These are phyloP conservation scores for Poecile montanus DNA, from an alignment of 2,797 vertebrate genomes.

Conservation along the genomic window DNA sequence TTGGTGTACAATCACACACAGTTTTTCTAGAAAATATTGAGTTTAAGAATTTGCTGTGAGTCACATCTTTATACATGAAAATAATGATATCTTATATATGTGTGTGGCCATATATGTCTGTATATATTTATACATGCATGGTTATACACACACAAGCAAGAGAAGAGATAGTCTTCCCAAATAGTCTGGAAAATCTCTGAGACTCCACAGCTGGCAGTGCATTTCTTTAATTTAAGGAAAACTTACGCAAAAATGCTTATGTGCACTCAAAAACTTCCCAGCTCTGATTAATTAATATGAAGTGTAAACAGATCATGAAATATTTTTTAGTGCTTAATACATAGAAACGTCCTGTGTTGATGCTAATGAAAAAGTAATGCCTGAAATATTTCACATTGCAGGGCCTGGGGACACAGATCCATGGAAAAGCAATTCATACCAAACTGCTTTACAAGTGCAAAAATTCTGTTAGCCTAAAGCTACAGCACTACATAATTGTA, in stretches of 20 bases:
- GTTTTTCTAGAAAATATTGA: neutral
- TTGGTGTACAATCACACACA: neutral
- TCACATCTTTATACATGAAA: constrained; percentile 26
- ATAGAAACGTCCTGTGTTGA: constrained; percentile 35
- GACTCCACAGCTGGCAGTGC: neutral
- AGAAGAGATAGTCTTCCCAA: constrained; percentile 19
- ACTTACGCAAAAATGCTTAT: neutral
- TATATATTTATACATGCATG: neutral
- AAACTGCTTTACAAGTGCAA: constrained; percentile 70
- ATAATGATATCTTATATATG: neutral
- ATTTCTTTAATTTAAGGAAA: constrained; percentile 50
- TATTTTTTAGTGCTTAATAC: constrained; percentile 59
- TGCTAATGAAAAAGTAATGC: constrained; percentile 64
- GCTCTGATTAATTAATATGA: constrained; percentile 44
- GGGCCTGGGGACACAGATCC: constrained; percentile 58
- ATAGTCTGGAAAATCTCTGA: constrained; percentile 16
- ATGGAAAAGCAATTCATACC: constrained; percentile 62
- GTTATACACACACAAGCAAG: neutral
- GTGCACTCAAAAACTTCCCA: constrained; percentile 25
- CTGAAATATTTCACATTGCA: constrained; percentile 49
- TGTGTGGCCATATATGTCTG: neutral
- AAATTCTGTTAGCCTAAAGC: constrained; percentile 70
- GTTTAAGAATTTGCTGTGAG: neutral
- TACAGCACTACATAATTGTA: constrained; percentile 43
- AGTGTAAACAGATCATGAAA: constrained; percentile 57